Evolutionary conservation across 2,113 vertebrate genomes (phyloP).

Genomic region (Oreochromis spilurus): DNA sequence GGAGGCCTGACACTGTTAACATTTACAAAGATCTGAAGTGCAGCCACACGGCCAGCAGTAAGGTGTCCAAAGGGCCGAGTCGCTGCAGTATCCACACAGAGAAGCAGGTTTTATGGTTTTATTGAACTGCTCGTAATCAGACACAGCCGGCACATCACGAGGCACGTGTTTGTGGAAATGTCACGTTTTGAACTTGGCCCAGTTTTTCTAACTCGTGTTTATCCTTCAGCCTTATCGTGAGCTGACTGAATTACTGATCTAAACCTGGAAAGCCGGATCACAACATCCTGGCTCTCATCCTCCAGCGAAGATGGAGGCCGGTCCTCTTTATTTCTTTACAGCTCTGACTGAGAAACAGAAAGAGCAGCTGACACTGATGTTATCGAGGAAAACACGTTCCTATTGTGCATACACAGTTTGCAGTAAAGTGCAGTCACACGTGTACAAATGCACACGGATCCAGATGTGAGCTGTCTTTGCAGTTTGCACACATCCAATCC

Average conservation of each 20-base stretch:
- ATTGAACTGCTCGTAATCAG: background rate
- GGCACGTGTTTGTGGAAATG: background rate
- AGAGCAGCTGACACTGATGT: background rate
- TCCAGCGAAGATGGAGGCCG: background rate
- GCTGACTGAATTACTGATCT: background rate
- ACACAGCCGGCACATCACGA: background rate
- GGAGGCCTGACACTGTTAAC: background rate
- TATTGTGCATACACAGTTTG: background rate
- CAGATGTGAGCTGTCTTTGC: background rate
- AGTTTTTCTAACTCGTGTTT: rapidly evolving
- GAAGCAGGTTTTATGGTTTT: background rate
- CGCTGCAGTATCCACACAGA: background rate
- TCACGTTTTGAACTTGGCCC: background rate
- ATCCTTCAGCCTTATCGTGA: background rate
- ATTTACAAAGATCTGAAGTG: rapidly evolving
- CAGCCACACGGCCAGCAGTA: background rate
- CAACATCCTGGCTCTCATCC: background rate
- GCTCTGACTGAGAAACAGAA: background rate
- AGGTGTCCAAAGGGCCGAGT: background rate
- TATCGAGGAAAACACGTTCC: background rate
- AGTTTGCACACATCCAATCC: background rate
- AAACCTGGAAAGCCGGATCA: background rate
- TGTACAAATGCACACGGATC: background rate
- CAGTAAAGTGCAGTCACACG: background rate
- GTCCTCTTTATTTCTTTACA: background rate